Evolutionary conservation across 2,888 invertebrate genomes (phyloP), one percentile per base, ranked within the genome.

Genomic region (Alloplasta piceator): DNA sequence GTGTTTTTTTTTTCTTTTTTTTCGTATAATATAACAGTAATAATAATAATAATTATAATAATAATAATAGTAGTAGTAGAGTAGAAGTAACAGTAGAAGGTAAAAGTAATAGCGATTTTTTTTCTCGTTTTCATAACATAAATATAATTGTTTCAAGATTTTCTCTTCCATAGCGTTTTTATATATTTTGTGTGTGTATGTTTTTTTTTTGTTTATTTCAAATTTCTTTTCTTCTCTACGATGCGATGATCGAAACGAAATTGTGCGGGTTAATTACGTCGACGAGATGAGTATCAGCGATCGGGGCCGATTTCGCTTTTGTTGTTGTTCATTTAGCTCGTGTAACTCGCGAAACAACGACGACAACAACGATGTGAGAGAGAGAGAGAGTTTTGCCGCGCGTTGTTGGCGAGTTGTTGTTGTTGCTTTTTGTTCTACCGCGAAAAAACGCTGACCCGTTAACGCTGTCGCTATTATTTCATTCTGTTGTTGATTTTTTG

Each of bases 1-100:
- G 87, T 79, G 82, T 78, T 58, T 75, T 75, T 63, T 64, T 50
- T 66, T n/a, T n/a, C n/a, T n/a, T 66, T 80, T 56, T 79, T 71
- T 12, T 64, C 86, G 88, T 89, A 88, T 87, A 87, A 84, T 87
- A 86, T 87, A 68, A 81, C 83, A 74, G 72, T 67, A 80, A 63
- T 76, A 80, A 72, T 72, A 80, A 68, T 78, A 82, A 73, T 80
- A 80, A 79, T 82, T 77, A 82, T 82, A 80, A 68, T 78, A 80
- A 67, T 58, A 38, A 66, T 61, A 74, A 67, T 72, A 80, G 64
- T 84, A 76, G 74, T 71, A 60, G 56, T 80, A 82, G 50, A 68
- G 64, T 71, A 81, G 60, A 61, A 78, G 76, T 73, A 73, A 74
- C 70, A 80, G 74, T 72, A 76, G 77, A 74, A 81, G 78, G 75